Evolutionary conservation across 2,888 invertebrate genomes (phyloP), one percentile per base, ranked within the genome.

Genomic region (Chironomus tentans): DNA sequence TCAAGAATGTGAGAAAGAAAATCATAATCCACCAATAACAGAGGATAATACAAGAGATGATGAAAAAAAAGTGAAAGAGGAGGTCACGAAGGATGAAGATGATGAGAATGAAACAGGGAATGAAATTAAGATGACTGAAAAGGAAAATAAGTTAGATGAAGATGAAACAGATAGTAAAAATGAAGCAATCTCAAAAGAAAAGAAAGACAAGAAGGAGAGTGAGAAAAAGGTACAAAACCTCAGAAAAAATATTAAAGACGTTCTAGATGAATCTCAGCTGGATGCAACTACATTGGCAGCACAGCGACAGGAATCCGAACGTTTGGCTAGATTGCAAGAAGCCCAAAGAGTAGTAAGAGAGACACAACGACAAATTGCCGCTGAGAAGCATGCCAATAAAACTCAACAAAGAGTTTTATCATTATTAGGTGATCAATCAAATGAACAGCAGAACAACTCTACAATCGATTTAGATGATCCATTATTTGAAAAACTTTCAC

Each of bases 221-320:
- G 50, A 78, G 15, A 75, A 81, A 79, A 76, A 79, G 77, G 76
- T 81, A 78, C 61, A 80, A 78, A 92, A 92, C 82, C 88, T 94
- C 81, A 87, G 95, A 61, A 88, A 93, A 78, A 95, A 95, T 81
- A 95, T 95, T 79, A 88, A 97, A 76, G 95, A 97, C 85, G 96
- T 97, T 7, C 92, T 97, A 90, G 93, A 94, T 81, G 96, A 96
- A 81, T 93, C 93, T 78, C 94, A 97, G 81, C 84, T 98, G 78
- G 97, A 97, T 82, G 94, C 94, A 78, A 93, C 94, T 13, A 98
- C 97, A 2, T 84, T 96, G 75, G 92, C 92, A 24, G 98, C 98
- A 0, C 97, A 97, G 82, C 86, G 94, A 47, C 95, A 95, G 82
- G 97, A 98, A 85, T 92, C 93, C 78, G 97, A 97, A 83, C 87